Percentiles rank a stretch among this genome's conserved stretches.
phyloP scores from a whole-genome alignment of 2,888 invertebrate genomes.

The Erynnis tages region DNA sequence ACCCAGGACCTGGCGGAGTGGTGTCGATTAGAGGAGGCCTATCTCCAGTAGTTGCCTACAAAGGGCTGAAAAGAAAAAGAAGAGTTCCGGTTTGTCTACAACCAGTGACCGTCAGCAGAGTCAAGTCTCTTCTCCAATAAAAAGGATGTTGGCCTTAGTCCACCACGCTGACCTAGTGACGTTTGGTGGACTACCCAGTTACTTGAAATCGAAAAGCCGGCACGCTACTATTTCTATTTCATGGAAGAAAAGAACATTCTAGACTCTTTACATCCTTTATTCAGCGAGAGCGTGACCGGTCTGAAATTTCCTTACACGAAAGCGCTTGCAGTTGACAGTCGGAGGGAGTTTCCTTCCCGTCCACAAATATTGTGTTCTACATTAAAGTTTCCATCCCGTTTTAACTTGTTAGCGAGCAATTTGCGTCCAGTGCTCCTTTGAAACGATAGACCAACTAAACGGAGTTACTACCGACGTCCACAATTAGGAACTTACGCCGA shows the following conservation, averaged over 20 bases:
- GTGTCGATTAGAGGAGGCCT: too few species aligned
- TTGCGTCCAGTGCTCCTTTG: constrained; percentile 28
- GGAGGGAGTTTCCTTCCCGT: constrained; percentile 50
- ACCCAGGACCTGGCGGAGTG: too few species aligned
- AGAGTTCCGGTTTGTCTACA: too few species aligned
- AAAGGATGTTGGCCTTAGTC: too few species aligned
- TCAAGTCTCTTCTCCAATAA: too few species aligned
- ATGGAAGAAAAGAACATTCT: neutral
- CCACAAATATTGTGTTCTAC: constrained; percentile 62
- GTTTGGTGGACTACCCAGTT: too few species aligned
- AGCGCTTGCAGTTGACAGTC: constrained; percentile 71
- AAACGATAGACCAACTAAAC: constrained; percentile 23
- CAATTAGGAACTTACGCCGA: constrained; percentile 17
- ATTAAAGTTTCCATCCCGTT: constrained; percentile 62
- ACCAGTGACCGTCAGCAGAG: too few species aligned
- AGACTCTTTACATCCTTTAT: neutral
- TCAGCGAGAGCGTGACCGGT: constrained; percentile 48
- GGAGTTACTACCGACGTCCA: constrained; percentile 19
- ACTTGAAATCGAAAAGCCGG: too few species aligned
- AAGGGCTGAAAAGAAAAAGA: too few species aligned
- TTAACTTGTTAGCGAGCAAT: constrained; percentile 56
- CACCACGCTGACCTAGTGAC: too few species aligned
- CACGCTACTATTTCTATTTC: too few species aligned
- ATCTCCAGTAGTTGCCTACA: too few species aligned
- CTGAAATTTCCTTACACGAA: constrained; percentile 68